Conservation (phyloP, 1,140 invertebrate species). For the Diachasma alloeum region DNA sequence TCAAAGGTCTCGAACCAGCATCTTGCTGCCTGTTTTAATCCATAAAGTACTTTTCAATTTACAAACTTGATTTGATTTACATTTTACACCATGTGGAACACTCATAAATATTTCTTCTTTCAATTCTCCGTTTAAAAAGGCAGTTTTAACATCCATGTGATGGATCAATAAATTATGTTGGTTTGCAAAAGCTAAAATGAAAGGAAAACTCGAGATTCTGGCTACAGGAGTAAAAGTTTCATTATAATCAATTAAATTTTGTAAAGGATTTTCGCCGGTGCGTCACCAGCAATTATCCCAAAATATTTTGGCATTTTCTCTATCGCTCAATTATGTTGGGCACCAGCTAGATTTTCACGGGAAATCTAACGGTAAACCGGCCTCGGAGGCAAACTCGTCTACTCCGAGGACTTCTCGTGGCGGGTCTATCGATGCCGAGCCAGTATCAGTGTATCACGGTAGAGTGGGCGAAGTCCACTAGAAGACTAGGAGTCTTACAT, state of each 20-base stretch:
- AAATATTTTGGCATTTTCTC: too few relatives aligned
- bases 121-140: slow-evolving; percentile 49
- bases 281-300: too few relatives aligned
- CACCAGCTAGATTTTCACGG: too few relatives aligned
- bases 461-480: too few relatives aligned
- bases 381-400: too few relatives aligned
- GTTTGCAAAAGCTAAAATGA: slow-evolving; percentile 56
- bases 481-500: too few relatives aligned
- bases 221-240: slow-evolving; percentile 40
- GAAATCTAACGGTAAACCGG: too few relatives aligned
- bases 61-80: slow-evolving; percentile 7
- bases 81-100: slow-evolving; percentile 40
- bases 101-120: slow-evolving; percentile 49
- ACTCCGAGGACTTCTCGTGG: too few relatives aligned
- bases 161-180: slow-evolving; percentile 55
- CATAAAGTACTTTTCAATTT: slow-evolving; percentile 45
- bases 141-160: slow-evolving; percentile 53
- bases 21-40: slow-evolving; percentile 51
- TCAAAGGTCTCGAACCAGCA: slow-evolving; percentile 50
- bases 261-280: too few relatives aligned
- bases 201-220: slow-evolving; percentile 44
- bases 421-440: too few relatives aligned
- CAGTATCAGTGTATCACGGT: too few relatives aligned
- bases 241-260: slow-evolving; percentile 48
- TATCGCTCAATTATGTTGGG: too few relatives aligned